Evolutionary conservation across 2,797 vertebrate genomes (phyloP), one percentile per base, ranked within the genome.

Genomic region (Acipenser ruthenus): DNA sequence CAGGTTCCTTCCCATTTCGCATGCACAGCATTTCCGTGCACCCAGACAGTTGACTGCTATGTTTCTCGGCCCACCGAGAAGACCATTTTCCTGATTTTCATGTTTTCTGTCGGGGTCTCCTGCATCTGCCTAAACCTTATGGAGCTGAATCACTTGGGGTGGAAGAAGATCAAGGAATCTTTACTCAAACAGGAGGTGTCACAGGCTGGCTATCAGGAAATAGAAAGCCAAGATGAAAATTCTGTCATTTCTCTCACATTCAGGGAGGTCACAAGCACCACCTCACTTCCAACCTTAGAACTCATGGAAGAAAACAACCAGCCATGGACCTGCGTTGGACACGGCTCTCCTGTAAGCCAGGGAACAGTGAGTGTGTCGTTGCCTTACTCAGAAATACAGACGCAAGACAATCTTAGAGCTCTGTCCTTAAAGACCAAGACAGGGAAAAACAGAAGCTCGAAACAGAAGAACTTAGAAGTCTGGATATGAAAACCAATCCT

Each of bases 21-120:
- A 15, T 99, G 96, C 70, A 84, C 79, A 8, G 80, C 88, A 0
- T 63, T 76, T 1, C 95, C 96, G 0, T 99, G 96, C 82, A 89
- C 87, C 6, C 94, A 95, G 75, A 88, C 82, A 0, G 93, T 98
- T n/a, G 94, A 99, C 78, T 99, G 96, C 74, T 99, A 96, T 51
- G 86, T 97, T 65, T 99, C 96, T 5, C 87, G 95, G 23, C 95
- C 96, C 0, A 98, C 96, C 0, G 95, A 98, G 79, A 99, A 99
- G 79, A 99, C 93, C 70, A 89, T 98, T 68, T 98, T 99, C 74
- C 83, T 98, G 62, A 81, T 96, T 18, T 97, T 99, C 74, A 99
- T 98, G 95, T 98, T 97, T 1, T 93, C 90, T 1, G 94, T 97
- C 4, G 94, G 94, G 6, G 77, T 93, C 70, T 90, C 98, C 73